phyloP scores from a whole-genome alignment of 1,140 invertebrate genomes.

The Calliopsis andreniformis region DNA sequence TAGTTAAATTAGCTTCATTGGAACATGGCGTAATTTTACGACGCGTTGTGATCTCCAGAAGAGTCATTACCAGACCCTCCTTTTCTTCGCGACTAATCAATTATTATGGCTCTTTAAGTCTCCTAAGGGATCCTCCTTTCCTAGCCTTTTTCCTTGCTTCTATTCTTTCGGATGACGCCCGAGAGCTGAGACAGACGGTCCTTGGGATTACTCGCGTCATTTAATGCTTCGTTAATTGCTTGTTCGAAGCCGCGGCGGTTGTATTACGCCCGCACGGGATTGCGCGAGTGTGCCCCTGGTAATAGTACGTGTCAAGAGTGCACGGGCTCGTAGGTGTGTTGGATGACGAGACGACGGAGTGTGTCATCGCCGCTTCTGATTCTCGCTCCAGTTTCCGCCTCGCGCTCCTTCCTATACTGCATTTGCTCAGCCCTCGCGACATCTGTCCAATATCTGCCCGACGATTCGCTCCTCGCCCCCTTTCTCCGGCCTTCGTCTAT shows the following conservation, averaged over 20 bases:
- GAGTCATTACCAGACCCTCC: neutral
- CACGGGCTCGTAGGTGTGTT: neutral
- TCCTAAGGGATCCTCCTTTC: neutral
- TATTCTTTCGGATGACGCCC: neutral
- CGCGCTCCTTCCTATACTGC: constrained; percentile 43
- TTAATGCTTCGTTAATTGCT: constrained; percentile 13
- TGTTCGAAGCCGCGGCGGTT: neutral
- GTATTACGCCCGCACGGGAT: neutral
- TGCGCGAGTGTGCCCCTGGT: neutral
- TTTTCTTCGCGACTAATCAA: constrained; percentile 17
- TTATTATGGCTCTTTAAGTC: neutral
- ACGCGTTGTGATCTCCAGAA: neutral
- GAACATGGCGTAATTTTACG: constrained; percentile 1
- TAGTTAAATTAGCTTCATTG: constrained; percentile 28
- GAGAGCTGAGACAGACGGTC: neutral
- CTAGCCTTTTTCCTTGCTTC: neutral
- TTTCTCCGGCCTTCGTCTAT: constrained; percentile 8
- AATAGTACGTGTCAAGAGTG: constrained; percentile 11
- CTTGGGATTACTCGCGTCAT: constrained; percentile 22
- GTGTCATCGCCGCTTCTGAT: constrained; percentile 48
- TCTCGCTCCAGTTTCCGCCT: constrained; percentile 38
- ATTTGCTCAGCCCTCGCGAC: constrained; percentile 60
- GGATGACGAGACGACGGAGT: constrained; percentile 7
- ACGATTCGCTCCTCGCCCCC: constrained; percentile 8
- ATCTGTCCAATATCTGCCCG: constrained; percentile 62